Percentiles rank a stretch among this genome's conserved stretches.
Evolutionary conservation across 2,888 invertebrate genomes (phyloP).

Genomic region (Tenthredo scrophulariae): DNA sequence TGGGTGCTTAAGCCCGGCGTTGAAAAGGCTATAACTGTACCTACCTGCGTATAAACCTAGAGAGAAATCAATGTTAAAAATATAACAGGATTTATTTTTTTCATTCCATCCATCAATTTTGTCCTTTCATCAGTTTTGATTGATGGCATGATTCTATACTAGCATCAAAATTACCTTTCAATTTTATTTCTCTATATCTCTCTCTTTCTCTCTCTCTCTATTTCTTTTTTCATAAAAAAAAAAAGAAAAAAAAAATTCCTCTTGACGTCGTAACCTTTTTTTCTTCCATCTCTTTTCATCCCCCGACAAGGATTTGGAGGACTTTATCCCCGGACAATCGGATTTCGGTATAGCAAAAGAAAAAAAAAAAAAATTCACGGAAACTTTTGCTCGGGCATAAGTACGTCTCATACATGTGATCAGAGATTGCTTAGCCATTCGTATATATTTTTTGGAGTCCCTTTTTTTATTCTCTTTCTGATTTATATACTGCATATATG

Average conservation of each 20-base stretch:
- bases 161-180: not conserved
- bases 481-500: not conserved
- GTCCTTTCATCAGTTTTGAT: not conserved
- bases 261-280: not conserved
- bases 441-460: not conserved
- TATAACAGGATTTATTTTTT: not conserved
- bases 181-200: not conserved
- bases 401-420: not conserved
- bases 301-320: not conserved
- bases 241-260: not conserved
- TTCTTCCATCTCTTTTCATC: not conserved
- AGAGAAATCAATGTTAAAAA: not conserved
- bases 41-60: not conserved
- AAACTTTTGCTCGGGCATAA: constrained; percentile 10
- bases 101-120: not conserved
- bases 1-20: constrained; percentile 5
- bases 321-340: constrained; percentile 33
- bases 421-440: not conserved
- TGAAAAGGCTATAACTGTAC: not conserved
- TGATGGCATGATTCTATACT: not conserved
- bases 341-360: not conserved
- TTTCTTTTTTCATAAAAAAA: not conserved
- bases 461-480: not conserved
- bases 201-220: not conserved
- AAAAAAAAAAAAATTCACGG: not conserved